A percentile compares a stretch with the other conserved stretches of the same genome.
These are phyloP conservation scores for Patella ulyssiponensis DNA, from an alignment of 2,888 invertebrate genomes.

Conservation along the genomic window DNA sequence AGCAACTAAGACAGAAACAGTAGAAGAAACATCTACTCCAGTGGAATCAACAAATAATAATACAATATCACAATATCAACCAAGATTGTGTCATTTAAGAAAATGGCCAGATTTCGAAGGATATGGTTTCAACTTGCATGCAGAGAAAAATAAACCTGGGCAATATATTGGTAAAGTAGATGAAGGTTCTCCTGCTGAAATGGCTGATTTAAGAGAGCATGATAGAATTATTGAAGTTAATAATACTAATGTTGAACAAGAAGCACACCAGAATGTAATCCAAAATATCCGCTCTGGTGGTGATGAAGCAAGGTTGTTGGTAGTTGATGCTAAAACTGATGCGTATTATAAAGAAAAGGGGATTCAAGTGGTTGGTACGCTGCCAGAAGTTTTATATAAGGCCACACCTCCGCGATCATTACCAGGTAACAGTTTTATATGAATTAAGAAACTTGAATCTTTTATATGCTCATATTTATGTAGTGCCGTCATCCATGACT, in stretches of 20 bases:
- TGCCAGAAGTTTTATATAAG: constrained; percentile 43
- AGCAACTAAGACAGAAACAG: background rate
- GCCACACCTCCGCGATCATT: background rate
- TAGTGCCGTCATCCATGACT: too few relatives aligned
- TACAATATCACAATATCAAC: constrained; percentile 33
- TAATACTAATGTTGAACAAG: constrained; percentile 89
- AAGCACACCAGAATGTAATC: constrained; percentile 92
- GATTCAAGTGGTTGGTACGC: constrained; percentile 49
- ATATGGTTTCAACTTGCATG: constrained; percentile 98
- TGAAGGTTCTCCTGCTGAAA: constrained; percentile 73
- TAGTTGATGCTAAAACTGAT: constrained; percentile 84
- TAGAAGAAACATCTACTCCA: background rate
- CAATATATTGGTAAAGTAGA: constrained; percentile 98
- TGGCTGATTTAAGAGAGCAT: constrained; percentile 83
- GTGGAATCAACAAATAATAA: background rate
- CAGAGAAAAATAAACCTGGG: constrained; percentile 93
- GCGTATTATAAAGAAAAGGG: constrained; percentile 79
- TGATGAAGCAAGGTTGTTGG: constrained; percentile 89
- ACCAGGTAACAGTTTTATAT: background rate
- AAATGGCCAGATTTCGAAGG: constrained; percentile 95
- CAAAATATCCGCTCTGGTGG: constrained; percentile 88
- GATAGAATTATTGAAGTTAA: constrained; percentile 87
- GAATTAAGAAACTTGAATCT: too few relatives aligned
- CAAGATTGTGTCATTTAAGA: constrained; percentile 84
- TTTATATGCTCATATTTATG: too few relatives aligned